phyloP scores from a whole-genome alignment of 2,113 vertebrate species.

The Myiagra hebetior region DNA sequence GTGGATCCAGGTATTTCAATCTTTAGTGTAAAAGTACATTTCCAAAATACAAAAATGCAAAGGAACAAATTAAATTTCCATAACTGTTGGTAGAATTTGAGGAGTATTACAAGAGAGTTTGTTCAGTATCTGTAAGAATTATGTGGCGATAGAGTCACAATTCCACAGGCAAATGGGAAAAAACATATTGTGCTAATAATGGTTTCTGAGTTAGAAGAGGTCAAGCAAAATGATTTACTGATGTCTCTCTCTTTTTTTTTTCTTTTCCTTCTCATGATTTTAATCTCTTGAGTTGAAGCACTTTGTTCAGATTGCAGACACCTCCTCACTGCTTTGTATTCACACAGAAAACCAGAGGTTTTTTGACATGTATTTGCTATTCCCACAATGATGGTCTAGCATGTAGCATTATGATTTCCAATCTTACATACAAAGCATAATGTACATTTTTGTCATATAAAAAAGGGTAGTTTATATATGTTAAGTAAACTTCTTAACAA shows the following conservation, averaged over 20 bases:
- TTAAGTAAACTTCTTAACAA: background rate
- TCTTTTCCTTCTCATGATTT: background rate
- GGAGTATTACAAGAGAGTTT: background rate
- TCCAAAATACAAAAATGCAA: background rate
- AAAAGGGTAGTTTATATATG: background rate
- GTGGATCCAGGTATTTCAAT: background rate
- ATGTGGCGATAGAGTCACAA: background rate
- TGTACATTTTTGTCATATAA: background rate
- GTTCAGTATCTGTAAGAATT: background rate
- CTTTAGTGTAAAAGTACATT: background rate
- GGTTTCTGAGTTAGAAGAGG: background rate
- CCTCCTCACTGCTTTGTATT: background rate
- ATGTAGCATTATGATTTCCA: background rate
- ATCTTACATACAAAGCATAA: background rate
- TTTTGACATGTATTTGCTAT: background rate
- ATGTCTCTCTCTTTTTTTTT: background rate
- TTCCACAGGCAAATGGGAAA: background rate
- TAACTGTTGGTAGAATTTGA: background rate
- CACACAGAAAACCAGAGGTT: background rate
- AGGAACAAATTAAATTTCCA: background rate
- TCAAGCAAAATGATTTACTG: background rate
- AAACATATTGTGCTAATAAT: background rate
- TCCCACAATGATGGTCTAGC: background rate
- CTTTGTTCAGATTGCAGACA: background rate
- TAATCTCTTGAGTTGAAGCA: background rate